Percentiles rank a stretch among this genome's conserved stretches.
These are phyloP conservation scores for Montipora foliosa DNA, from an alignment of 64 coral and sea anemone species.

Conservation along the genomic window DNA sequence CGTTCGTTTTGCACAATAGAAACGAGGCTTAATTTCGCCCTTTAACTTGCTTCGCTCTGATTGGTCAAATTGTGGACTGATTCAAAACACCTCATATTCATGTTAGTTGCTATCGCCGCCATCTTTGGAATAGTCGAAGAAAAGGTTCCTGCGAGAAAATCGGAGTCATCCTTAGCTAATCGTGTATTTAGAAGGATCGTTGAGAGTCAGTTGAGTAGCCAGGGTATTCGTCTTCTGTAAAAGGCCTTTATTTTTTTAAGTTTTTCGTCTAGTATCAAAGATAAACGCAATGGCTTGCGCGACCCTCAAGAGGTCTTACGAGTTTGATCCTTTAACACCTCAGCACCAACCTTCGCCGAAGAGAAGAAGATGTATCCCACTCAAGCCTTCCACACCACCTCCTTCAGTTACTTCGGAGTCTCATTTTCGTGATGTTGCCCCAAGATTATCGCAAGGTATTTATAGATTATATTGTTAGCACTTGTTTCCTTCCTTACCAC, in stretches of 20 bases:
- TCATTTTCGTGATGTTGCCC: constrained; percentile 89
- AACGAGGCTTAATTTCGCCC: not conserved
- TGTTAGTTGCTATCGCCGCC: constrained; percentile 38
- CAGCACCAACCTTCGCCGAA: constrained; percentile 99
- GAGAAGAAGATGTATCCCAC: constrained; percentile 87
- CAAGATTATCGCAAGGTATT: constrained; percentile 92
- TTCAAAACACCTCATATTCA: constrained; percentile 33
- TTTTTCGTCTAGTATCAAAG: not conserved
- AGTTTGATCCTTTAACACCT: constrained; percentile 94
- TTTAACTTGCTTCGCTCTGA: constrained; percentile 1
- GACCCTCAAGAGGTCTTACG: constrained; percentile 96
- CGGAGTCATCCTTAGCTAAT: constrained; percentile 20
- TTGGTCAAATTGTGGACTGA: constrained; percentile 18
- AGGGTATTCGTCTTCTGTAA: not conserved
- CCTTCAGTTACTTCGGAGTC: constrained; percentile 75
- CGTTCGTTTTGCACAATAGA: not conserved
- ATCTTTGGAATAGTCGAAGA: not conserved
- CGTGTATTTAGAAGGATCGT: not conserved
- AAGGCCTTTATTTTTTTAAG: not conserved
- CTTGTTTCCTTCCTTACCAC: not conserved
- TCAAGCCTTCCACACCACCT: constrained; percentile 64
- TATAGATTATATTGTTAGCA: not conserved
- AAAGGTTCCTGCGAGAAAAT: not conserved
- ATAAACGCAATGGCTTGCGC: constrained; percentile 92
- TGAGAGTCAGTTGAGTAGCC: not conserved